Percentiles rank a stretch among this genome's conserved stretches.
Conservation (phyloP, 2,113 vertebrate species). For the Oncorhynchus kisutch region DNA sequence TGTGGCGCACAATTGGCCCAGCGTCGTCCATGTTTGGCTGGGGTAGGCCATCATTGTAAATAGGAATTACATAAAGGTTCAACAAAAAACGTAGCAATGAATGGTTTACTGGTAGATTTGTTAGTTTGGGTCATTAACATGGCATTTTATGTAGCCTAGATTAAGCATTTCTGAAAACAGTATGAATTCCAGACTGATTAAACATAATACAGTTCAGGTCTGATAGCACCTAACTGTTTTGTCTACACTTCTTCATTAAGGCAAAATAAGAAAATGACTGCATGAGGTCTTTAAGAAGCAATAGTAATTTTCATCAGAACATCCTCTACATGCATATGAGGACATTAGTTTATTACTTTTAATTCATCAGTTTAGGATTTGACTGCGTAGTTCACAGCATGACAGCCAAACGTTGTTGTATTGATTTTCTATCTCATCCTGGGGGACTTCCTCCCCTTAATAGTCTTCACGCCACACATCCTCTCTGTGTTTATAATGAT, state of each 20-base stretch:
- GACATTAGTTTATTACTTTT: neutral
- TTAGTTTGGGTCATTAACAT: neutral
- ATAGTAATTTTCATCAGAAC: neutral
- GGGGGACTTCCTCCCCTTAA: neutral
- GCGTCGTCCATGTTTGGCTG: too few relatives aligned
- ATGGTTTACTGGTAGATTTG: neutral
- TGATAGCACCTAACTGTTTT: neutral
- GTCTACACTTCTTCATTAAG: neutral
- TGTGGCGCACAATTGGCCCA: too few relatives aligned
- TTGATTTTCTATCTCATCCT: constrained; percentile 12
- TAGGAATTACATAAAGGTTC: too few relatives aligned
- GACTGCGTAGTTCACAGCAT: neutral
- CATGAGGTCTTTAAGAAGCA: neutral
- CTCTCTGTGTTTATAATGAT: constrained; percentile 3
- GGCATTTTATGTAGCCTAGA: neutral
- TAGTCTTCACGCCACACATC: neutral
- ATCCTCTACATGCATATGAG: constrained; percentile 3
- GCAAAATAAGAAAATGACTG: neutral
- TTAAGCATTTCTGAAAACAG: neutral
- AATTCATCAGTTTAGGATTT: neutral
- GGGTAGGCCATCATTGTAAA: too few relatives aligned
- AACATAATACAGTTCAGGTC: neutral
- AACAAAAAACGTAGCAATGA: neutral
- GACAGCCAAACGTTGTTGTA: constrained; percentile 9
- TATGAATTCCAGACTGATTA: neutral